These are phyloP conservation scores for Syngnathus acus DNA, from an alignment of 2,797 vertebrate species.

Conservation along the genomic window DNA sequence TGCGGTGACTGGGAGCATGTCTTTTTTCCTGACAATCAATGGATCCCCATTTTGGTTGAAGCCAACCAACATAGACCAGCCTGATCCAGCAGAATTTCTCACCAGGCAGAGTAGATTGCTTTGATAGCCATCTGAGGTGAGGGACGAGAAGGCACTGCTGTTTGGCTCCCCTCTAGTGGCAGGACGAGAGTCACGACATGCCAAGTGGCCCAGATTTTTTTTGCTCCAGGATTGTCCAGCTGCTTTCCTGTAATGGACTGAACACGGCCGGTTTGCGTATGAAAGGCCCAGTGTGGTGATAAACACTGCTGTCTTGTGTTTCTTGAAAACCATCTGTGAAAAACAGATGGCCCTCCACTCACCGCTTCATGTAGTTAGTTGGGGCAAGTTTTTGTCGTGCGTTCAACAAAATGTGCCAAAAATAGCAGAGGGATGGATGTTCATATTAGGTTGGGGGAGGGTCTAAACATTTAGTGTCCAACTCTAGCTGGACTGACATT, in stretches of 20 bases:
- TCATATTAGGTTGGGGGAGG: slow-evolving; percentile 25
- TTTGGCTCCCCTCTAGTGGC: slow-evolving; percentile 57
- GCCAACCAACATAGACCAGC: slow-evolving; percentile 45
- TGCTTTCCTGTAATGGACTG: slow-evolving; percentile 54
- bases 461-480: slow-evolving; percentile 29
- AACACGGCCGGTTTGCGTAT: slow-evolving; percentile 47
- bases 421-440: slow-evolving; percentile 25
- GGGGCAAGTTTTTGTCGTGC: slow-evolving; percentile 26
- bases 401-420: slow-evolving; percentile 37
- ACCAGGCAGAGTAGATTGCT: slow-evolving; percentile 30
- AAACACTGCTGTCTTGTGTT: slow-evolving; percentile 52
- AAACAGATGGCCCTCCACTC: slow-evolving; percentile 38
- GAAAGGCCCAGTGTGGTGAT: slow-evolving; percentile 51
- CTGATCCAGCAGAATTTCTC: slow-evolving; percentile 35
- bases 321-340: slow-evolving; percentile 48
- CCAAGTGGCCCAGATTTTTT: slow-evolving; percentile 24
- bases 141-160: slow-evolving; percentile 21
- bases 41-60: slow-evolving; percentile 52
- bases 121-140: slow-evolving; percentile 37
- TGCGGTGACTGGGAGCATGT: slow-evolving; percentile 29
- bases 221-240: slow-evolving; percentile 46
- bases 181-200: slow-evolving; percentile 26
- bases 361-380: background rate
- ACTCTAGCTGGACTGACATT: slow-evolving; percentile 56
- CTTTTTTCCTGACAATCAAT: slow-evolving; percentile 56